Evolutionary conservation across 2,888 invertebrate species (phyloP), one percentile per base, ranked within the genome.

Genomic region (Drosophila sordidula): DNA sequence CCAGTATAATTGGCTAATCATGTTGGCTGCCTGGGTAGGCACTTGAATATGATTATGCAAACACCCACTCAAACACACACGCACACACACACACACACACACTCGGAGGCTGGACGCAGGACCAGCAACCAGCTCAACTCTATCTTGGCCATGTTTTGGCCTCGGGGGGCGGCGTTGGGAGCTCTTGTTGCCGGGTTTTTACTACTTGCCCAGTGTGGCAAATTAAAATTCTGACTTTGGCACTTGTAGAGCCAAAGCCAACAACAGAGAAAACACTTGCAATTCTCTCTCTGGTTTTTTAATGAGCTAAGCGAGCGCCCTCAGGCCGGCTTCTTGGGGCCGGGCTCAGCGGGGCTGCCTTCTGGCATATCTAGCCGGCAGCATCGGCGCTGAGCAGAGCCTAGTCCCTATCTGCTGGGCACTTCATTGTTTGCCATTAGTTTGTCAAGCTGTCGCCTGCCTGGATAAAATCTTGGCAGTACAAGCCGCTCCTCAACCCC

Each of bases 181-280:
- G 26, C 51, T 32, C 41, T 57, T 49, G 45, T 51, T 49, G 64
- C 8, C 47, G 42, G 44, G 6, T 12, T 71, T 72, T 55, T 63
- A 70, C 52, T 54, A 52, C 51, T 44, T 69, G 54, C 44, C 52
- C 59, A 42, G 70, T 75, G 44, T 47, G 65, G 54, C 54, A 87
- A 80, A 89, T 83, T 75, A 89, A 89, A 83, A 89, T 72, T 72
- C 78, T 83, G 78, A 78, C 83, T 89, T 84, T 87, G 72, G 85
- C 83, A 83, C 83, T 89, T 87, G 83, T 83, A 71, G 82, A 44
- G 87, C 55, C 18, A 41, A 47, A 65, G 36, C 14, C 42, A 52
- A 52, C 38, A 39, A 18, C 16, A n/a, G 32, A 18, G 54, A 29
- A 29, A 51, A 22, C 56, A 67, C 57, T 74, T 51, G 47, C 52